A percentile compares a stretch with the other conserved stretches of the same genome.
phyloP scores from a whole-genome alignment of 2,888 invertebrate genomes.

The Acrobasis repandana region DNA sequence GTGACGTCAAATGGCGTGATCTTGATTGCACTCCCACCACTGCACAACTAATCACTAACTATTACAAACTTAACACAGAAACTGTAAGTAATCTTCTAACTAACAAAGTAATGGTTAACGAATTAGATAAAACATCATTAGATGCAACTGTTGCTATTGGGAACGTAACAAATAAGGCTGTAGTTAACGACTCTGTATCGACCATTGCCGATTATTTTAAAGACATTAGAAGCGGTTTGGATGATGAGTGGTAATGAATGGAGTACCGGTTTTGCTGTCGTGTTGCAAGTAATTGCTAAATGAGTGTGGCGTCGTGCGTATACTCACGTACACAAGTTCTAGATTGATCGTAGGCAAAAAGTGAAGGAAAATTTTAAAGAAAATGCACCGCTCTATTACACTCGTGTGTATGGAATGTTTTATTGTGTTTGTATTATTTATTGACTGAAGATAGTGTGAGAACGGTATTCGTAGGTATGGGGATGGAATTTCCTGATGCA shows the following conservation, averaged over 20 bases:
- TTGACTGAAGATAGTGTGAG: conserved; percentile 5
- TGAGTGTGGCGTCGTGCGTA: conserved; percentile 44
- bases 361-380: conserved; percentile 47
- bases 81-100: conserved; percentile 6
- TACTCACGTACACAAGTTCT: conserved; percentile 61
- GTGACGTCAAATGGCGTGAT: conserved; percentile 57
- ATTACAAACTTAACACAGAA: conserved; percentile 6
- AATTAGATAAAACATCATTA: conserved; percentile 13
- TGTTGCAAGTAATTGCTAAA: conserved; percentile 10
- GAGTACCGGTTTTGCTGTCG: conserved; percentile 18
- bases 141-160: conserved; percentile 18
- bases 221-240: neutral
- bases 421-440: conserved; percentile 18
- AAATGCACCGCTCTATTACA: conserved; percentile 40
- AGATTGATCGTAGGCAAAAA: conserved; percentile 57
- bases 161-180: conserved; percentile 13
- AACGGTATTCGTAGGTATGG: neutral
- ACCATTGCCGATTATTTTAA: conserved; percentile 16
- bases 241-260: conserved; percentile 20
- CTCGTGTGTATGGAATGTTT: conserved; percentile 10
- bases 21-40: conserved; percentile 35
- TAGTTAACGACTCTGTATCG: conserved; percentile 11
- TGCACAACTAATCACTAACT: conserved; percentile 29
- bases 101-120: conserved; percentile 22
- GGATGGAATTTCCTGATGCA: neutral